Percentiles rank a stretch among this genome's conserved stretches.
Conservation (phyloP, 2,888 invertebrate genomes). For the Argynnis bischoffii region DNA sequence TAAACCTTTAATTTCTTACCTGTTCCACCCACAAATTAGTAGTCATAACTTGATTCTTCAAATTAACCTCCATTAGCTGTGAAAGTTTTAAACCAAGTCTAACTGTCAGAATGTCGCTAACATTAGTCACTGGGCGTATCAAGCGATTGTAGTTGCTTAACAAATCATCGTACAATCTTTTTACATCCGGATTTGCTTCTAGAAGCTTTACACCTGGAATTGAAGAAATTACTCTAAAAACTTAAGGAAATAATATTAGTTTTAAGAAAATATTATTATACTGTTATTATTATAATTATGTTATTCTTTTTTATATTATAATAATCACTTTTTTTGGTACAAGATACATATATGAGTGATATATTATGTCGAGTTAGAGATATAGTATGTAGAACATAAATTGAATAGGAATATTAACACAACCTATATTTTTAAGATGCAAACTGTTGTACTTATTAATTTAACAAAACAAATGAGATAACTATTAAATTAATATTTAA, state of each 20-base stretch:
- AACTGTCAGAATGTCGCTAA: slow-evolving; percentile 95
- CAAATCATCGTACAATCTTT: slow-evolving; percentile 97
- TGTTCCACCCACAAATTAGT: slow-evolving; percentile 97
- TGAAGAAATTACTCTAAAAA: not conserved
- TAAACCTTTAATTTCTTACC: slow-evolving; percentile 72
- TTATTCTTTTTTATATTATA: not conserved
- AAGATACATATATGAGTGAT: too few relatives aligned
- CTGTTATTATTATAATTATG: not conserved
- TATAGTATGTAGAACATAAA: too few relatives aligned
- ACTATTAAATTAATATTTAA: too few relatives aligned
- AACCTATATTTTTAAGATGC: too few relatives aligned
- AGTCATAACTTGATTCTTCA: slow-evolving; percentile 97
- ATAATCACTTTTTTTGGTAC: too few relatives aligned
- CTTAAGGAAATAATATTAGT: not conserved
- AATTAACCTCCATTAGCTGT: slow-evolving; percentile 94
- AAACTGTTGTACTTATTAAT: too few relatives aligned
- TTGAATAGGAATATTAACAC: too few relatives aligned
- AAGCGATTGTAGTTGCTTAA: slow-evolving; percentile 97
- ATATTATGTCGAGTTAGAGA: too few relatives aligned
- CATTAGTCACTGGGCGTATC: slow-evolving; percentile 96
- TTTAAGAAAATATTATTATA: not conserved
- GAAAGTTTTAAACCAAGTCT: slow-evolving; percentile 94
- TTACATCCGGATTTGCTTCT: slow-evolving; percentile 96
- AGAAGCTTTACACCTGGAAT: slow-evolving; percentile 70
- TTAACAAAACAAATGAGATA: too few relatives aligned